These are phyloP conservation scores for Lycocerus yunnanus DNA, from an alignment of 2,888 invertebrate genomes.

Conservation along the genomic window DNA sequence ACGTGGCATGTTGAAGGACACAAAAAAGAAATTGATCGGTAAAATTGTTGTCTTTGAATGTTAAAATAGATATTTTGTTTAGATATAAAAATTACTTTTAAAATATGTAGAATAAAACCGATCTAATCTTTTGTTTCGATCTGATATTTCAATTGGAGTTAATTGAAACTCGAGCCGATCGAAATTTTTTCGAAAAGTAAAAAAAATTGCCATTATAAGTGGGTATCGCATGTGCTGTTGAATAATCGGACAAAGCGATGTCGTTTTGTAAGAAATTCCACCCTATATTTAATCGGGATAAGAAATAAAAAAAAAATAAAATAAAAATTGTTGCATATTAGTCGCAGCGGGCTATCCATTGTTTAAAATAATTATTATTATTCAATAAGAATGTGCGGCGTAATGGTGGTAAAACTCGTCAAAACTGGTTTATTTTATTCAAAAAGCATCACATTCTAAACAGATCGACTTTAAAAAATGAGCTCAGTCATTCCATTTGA, in stretches of 20 bases:
- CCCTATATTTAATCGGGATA: constrained; percentile 39
- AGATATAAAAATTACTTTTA: constrained; percentile 19
- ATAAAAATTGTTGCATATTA: constrained; percentile 42
- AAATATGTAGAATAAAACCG: neutral
- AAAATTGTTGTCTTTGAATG: constrained; percentile 41
- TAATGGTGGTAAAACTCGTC: constrained; percentile 9
- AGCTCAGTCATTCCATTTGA: constrained; percentile 56
- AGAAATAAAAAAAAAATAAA: constrained; percentile 29
- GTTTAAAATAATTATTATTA: constrained; percentile 57
- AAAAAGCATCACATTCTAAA: constrained; percentile 43
- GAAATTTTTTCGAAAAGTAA: neutral
- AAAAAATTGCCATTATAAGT: neutral
- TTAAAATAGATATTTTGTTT: constrained; percentile 34
- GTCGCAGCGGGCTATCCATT: constrained; percentile 53
- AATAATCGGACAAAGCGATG: constrained; percentile 34
- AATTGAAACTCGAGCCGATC: neutral
- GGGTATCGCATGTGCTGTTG: neutral
- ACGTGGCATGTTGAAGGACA: constrained; percentile 42
- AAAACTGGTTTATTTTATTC: constrained; percentile 10
- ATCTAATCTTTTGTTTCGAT: neutral
- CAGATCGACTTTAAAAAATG: constrained; percentile 50
- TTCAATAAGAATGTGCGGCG: constrained; percentile 44
- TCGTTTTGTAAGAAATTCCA: constrained; percentile 42
- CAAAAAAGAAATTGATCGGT: constrained; percentile 40
- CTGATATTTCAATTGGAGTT: neutral